Evolutionary conservation across 2,797 vertebrate genomes (phyloP).

Genomic region (Lophotriccus pileatus): DNA sequence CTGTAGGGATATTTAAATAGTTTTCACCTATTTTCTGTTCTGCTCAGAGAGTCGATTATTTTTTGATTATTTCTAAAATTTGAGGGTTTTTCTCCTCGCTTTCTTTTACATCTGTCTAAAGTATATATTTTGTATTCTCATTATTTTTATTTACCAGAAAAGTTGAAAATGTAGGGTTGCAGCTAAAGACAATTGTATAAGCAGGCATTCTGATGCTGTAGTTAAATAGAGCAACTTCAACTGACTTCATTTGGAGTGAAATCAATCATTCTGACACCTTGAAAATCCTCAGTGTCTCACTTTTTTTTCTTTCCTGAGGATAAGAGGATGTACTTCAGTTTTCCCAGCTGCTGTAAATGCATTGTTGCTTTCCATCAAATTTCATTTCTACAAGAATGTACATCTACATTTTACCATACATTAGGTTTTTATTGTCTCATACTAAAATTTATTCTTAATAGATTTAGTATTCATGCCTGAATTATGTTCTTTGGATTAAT

Average conservation of each 20-base stretch:
- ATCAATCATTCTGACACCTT: neutral
- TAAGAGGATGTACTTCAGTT: neutral
- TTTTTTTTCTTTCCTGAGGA: neutral
- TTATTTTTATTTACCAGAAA: neutral
- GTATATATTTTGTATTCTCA: neutral
- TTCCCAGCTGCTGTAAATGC: neutral
- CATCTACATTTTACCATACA: neutral
- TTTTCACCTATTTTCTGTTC: neutral
- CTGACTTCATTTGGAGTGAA: neutral
- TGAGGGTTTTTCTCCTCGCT: neutral
- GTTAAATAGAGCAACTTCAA: neutral
- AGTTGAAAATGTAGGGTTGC: neutral
- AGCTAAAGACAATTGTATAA: neutral
- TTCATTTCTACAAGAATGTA: neutral
- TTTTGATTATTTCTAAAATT: neutral
- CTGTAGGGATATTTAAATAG: neutral
- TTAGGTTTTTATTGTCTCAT: neutral
- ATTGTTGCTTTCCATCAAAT: neutral
- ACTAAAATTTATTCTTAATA: neutral
- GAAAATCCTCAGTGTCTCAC: neutral
- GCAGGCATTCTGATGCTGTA: neutral
- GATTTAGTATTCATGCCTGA: neutral
- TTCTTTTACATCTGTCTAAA: neutral
- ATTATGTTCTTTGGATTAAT: neutral
- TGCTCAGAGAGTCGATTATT: neutral